A percentile compares a stretch with the other conserved stretches of the same genome.
Evolutionary conservation across 2,888 invertebrate species (phyloP).

Genomic region (Dyspetes luteomarginatus): DNA sequence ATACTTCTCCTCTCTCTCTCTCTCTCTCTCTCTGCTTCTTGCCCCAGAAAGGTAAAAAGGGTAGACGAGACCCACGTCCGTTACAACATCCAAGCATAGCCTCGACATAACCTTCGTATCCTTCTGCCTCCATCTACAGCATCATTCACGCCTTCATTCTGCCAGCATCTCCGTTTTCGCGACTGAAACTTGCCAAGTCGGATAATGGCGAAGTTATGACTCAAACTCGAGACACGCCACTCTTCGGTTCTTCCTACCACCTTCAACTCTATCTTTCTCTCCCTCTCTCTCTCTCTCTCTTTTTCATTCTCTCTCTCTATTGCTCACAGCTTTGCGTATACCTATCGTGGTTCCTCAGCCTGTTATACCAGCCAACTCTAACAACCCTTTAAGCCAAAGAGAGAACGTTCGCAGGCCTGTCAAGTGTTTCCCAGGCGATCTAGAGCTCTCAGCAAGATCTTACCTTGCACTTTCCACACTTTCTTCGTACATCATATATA

Average conservation of each 20-base stretch:
- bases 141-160: constrained; percentile 27
- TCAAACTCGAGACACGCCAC: constrained; percentile 66
- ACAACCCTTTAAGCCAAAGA: constrained; percentile 77
- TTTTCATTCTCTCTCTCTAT: background rate
- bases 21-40: background rate
- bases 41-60: constrained; percentile 5
- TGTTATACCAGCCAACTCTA: constrained; percentile 74
- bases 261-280: constrained; percentile 5
- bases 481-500: background rate
- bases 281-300: background rate
- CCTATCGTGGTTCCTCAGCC: constrained; percentile 38
- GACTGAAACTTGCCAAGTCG: constrained; percentile 78
- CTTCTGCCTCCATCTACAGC: constrained; percentile 29
- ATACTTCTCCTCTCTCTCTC: background rate
- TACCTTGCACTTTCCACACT: constrained; percentile 44
- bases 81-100: constrained; percentile 47
- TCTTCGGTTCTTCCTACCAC: constrained; percentile 44
- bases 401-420: constrained; percentile 62
- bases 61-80: constrained; percentile 19
- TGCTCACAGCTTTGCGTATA: constrained; percentile 55
- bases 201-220: constrained; percentile 81
- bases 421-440: constrained; percentile 61
- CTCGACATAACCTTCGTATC: constrained; percentile 52
- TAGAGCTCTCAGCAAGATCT: constrained; percentile 47
- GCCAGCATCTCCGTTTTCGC: constrained; percentile 46